A percentile compares a stretch with the other conserved stretches of the same genome.
phyloP scores from a whole-genome alignment of 2,113 vertebrate species.

The Anser brachyrhynchus region DNA sequence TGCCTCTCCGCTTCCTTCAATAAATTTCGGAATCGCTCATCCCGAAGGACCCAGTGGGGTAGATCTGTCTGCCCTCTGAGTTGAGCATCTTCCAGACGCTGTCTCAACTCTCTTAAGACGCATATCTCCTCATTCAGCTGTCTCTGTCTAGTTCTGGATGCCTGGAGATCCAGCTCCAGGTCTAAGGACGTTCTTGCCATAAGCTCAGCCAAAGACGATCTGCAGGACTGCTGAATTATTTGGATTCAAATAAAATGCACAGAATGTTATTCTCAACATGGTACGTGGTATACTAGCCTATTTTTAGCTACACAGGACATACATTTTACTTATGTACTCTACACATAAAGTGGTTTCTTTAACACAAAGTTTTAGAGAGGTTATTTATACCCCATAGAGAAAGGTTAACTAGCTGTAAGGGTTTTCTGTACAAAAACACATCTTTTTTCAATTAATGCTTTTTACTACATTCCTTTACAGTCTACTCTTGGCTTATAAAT shows the following conservation, averaged over 20 bases:
- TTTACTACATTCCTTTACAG: not conserved
- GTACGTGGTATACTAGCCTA: not conserved
- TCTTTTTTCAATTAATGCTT: not conserved
- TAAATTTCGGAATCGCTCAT: constrained; percentile 89
- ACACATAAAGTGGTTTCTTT: not conserved
- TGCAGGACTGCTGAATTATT: constrained; percentile 84
- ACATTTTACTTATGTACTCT: not conserved
- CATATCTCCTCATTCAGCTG: constrained; percentile 95
- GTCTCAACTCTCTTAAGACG: constrained; percentile 88
- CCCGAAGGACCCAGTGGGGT: constrained; percentile 91
- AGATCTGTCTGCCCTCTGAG: constrained; percentile 82
- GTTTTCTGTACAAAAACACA: not conserved
- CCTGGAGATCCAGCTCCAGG: constrained; percentile 99
- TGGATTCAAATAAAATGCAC: constrained; percentile 10
- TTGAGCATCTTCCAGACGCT: constrained; percentile 91
- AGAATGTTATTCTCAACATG: not conserved
- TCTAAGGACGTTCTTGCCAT: constrained; percentile 96
- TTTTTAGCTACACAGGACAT: not conserved
- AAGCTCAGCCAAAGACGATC: constrained; percentile 90
- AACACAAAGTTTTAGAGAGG: not conserved
- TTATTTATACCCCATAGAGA: not conserved
- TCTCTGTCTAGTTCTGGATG: constrained; percentile 92
- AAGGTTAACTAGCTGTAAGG: not conserved
- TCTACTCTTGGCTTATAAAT: not conserved
- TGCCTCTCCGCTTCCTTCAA: constrained; percentile 96